These are phyloP conservation scores for Pygoscelis adeliae DNA, from an alignment of 2,113 vertebrate genomes.

Conservation along the genomic window DNA sequence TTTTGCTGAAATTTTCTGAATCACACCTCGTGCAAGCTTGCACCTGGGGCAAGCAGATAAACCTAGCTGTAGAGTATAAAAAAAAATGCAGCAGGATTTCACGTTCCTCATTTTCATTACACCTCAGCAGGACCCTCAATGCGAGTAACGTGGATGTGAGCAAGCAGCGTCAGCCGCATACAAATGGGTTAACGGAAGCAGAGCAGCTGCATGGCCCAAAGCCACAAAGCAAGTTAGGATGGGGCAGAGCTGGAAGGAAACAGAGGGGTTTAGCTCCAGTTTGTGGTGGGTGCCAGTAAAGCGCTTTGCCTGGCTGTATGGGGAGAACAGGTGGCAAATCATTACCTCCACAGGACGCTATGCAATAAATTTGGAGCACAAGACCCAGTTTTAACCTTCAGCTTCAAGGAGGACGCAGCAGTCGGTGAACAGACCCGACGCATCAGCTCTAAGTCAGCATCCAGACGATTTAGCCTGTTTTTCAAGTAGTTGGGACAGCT, in stretches of 20 bases:
- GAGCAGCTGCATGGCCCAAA: slow-evolving; percentile 55
- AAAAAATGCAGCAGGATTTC: neutral
- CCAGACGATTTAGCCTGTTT: neutral
- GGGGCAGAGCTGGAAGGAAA: neutral
- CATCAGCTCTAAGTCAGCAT: neutral
- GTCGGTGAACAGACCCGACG: accelerated
- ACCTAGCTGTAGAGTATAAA: neutral
- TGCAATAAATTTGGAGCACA: neutral
- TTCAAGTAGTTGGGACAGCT: neutral
- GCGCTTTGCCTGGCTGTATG: neutral
- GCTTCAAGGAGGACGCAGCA: neutral
- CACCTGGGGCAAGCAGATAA: neutral
- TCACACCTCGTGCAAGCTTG: neutral
- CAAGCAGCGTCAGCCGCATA: neutral
- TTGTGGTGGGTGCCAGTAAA: neutral
- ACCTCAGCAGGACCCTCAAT: neutral
- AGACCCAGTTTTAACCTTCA: neutral
- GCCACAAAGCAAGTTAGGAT: slow-evolving; percentile 26
- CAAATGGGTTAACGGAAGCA: slow-evolving; percentile 18
- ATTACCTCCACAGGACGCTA: neutral
- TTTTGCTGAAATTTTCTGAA: neutral
- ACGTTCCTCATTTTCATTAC: neutral
- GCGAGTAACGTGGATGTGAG: neutral
- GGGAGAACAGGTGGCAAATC: neutral
- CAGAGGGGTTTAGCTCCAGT: neutral